Evolutionary conservation across 2,113 vertebrate genomes (phyloP), one percentile per base, ranked within the genome.

Genomic region (Vulpes lagopus): DNA sequence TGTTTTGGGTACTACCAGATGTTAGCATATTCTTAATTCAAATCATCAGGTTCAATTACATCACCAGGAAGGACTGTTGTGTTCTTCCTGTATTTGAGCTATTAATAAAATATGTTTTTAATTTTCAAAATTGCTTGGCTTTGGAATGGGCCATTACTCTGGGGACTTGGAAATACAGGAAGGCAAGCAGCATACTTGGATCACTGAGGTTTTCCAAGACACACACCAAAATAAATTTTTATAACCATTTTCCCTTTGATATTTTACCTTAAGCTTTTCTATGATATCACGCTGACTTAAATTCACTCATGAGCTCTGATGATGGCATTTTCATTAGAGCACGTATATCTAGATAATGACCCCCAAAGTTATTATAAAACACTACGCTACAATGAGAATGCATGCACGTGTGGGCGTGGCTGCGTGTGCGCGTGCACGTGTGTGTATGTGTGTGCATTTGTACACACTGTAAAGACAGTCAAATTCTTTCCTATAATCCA

Each of bases 21-120:
- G 98, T 96, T 98, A 95, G 93, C 78, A 94, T 98, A 97, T 97
- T 97, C 98, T 98, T 98, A 98, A 98, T 98, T 98, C 98, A 98
- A 96, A 97, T 97, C 96, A 97, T 98, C 97, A 97, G 95, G 97
- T 94, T 97, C 55, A 0, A 15, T 98, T 98, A 98, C 97, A 98
- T 98, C 98, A 98, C 90, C 95, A 96, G 97, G 98, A 96, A 98
- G 62, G 62, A 64, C 74, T 98, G 92, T 95, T 97, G 98, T 98
- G 96, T 98, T 98, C 98, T 97, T 98, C 97, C 98, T 98, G 96
- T 97, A 94, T 97, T 97, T 96, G 96, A 97, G 97, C 98, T 97
- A 98, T 98, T 98, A 97, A 95, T 95, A 98, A 97, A 98, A 98
- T 97, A 97, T 79, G 67, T 57, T 95, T 98, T 98, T 97, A 93